Conservation (phyloP, 2,113 vertebrate genomes). For the Microcebus lehilahytsara region DNA sequence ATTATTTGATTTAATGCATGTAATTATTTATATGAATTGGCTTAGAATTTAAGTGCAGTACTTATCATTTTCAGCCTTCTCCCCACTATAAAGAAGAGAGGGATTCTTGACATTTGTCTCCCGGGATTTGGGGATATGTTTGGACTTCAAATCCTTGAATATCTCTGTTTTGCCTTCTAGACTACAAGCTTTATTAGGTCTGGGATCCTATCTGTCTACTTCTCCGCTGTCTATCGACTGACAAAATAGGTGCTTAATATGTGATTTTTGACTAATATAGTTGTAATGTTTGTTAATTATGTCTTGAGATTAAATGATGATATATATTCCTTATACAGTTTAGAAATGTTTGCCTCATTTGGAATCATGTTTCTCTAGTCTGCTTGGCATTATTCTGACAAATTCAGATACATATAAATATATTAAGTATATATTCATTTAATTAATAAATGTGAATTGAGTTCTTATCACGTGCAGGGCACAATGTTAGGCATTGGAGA, state of each 20-base stretch:
- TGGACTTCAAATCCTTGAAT: background rate
- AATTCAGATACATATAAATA: background rate
- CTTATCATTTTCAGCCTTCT: background rate
- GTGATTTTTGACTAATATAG: background rate
- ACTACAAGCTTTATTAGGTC: background rate
- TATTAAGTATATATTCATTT: background rate
- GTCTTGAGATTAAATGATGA: background rate
- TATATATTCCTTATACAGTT: background rate
- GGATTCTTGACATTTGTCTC: background rate
- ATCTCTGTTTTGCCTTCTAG: background rate
- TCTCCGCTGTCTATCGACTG: background rate
- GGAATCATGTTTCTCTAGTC: background rate
- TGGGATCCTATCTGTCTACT: background rate
- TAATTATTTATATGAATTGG: background rate
- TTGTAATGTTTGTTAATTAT: background rate
- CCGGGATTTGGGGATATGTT: background rate
- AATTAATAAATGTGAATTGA: background rate
- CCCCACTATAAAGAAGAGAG: background rate
- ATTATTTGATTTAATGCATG: constrained; percentile 31
- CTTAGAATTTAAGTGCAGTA: background rate
- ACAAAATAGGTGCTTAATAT: background rate
- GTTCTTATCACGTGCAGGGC: background rate
- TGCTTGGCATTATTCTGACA: background rate
- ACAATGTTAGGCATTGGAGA: background rate
- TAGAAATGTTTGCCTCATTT: background rate